Base-by-base conservation (phyloP, 2,797 vertebrate genomes). In the Melanogrammus aeglefinus region DNA sequence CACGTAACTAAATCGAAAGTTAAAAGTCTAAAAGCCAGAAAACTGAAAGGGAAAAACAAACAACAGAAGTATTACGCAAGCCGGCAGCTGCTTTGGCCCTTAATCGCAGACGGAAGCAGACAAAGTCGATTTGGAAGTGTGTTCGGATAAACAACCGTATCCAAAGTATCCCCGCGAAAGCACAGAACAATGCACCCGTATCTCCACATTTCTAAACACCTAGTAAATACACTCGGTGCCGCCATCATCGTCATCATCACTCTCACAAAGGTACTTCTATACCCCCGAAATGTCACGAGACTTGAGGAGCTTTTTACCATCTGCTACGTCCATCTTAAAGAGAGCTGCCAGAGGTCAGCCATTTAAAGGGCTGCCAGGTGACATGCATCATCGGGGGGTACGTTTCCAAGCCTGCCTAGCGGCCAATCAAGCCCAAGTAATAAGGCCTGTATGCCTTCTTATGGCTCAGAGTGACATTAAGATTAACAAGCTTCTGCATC, bases 351-450 rank as follows among this genome's bases (percentile, higher is more conserved):
- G 78, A 84, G 88, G 90, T 86, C 85, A 88, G 85, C 70, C 27
- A 84, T 88, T 83, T 74, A 84, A 86, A 84, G 81, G 78, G 80
- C 78, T 76, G 84, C 80, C 77, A 84, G 82, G 84, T 85, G 84
- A 86, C 86, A 83, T 82, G 81, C 79, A 84, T 89, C 87, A 88
- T 93, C 89, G 91, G 85, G 78, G 78, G 78, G 79, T 87, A 83
- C 78, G 87, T 87, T 91, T 90, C 88, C 87, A 85, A 38, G 80
- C 82, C 75, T 87, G 84, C 82, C 90, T 88, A 80, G 86, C 78
- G 89, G 89, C 90, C 90, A 92, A 86, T 90, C 91, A 94, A 80
- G 83, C 83, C 90, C 78, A 78, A 70, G 85, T 91, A 94, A 95
- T 91, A 39, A 39, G 84, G 84, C 83, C 86, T 86, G 93, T 82